Evolutionary conservation across 2,113 vertebrate genomes (phyloP).

Genomic region (Galeopterus variegatus): DNA sequence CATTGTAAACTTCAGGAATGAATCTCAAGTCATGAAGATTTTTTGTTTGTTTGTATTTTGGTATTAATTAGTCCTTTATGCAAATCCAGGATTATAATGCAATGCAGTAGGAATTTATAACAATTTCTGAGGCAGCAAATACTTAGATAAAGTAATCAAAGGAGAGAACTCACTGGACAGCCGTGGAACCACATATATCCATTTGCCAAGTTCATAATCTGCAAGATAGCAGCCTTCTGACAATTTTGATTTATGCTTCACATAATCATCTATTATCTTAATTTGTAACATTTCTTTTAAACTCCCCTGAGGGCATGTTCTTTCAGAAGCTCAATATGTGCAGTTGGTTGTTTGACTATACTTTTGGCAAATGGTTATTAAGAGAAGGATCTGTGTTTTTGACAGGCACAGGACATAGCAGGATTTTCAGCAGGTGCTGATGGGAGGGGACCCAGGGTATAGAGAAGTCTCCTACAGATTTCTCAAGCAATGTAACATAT

Average conservation of each 20-base stretch:
- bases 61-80: conserved; percentile 6
- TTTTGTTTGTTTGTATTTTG: background rate
- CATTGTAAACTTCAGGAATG: background rate
- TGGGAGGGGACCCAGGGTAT: rapidly evolving
- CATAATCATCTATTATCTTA: conserved; percentile 85
- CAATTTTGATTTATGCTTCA: conserved; percentile 69
- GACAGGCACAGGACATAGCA: background rate
- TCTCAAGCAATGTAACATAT: background rate
- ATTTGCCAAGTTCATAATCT: conserved; percentile 59
- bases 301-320: conserved; percentile 80
- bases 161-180: background rate
- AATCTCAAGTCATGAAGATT: background rate
- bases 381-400: conserved; percentile 16
- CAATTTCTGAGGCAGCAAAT: background rate
- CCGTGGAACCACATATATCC: background rate
- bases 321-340: conserved; percentile 83
- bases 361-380: conserved; percentile 74
- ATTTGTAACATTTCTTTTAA: conserved; percentile 80
- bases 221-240: conserved; percentile 17
- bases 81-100: background rate
- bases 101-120: background rate
- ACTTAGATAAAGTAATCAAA: background rate
- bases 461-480: background rate
- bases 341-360: conserved; percentile 80
- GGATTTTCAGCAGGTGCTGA: background rate